These are phyloP conservation scores for Epinotia demarniana DNA, from an alignment of 2,888 invertebrate species.

Conservation along the genomic window DNA sequence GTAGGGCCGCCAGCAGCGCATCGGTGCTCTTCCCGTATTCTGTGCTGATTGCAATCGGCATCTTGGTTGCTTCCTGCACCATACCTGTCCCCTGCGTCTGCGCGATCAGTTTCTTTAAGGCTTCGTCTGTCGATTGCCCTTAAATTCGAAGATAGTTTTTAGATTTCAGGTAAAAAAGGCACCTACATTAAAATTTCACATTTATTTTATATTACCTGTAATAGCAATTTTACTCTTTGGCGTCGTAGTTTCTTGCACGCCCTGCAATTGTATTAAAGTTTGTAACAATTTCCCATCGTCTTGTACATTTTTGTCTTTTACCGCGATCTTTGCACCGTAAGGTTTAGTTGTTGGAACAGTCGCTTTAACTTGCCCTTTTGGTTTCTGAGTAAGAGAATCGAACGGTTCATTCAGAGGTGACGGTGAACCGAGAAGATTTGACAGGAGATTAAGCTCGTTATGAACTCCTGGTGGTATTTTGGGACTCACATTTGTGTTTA, in stretches of 20 bases:
- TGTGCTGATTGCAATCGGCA: slow-evolving; percentile 77
- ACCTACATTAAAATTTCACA: not conserved
- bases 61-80: slow-evolving; percentile 74
- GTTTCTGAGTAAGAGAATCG: slow-evolving; percentile 67
- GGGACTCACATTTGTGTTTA: slow-evolving; percentile 70
- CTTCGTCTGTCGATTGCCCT: slow-evolving; percentile 79
- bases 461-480: slow-evolving; percentile 56
- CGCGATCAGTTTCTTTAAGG: slow-evolving; percentile 72
- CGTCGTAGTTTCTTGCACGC: slow-evolving; percentile 75
- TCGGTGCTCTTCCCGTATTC: slow-evolving; percentile 87
- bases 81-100: slow-evolving; percentile 69
- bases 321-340: slow-evolving; percentile 73
- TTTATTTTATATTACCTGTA: slow-evolving; percentile 65
- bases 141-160: slow-evolving; percentile 48
- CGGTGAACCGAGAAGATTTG: slow-evolving; percentile 72
- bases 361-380: slow-evolving; percentile 57
- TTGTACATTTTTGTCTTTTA: slow-evolving; percentile 71
- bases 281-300: slow-evolving; percentile 78
- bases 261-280: slow-evolving; percentile 80
- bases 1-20: slow-evolving; percentile 87
- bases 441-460: slow-evolving; percentile 68
- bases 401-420: slow-evolving; percentile 72
- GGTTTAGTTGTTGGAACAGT: slow-evolving; percentile 63
- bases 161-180: not conserved
- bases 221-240: slow-evolving; percentile 72